Percentiles rank a stretch among this genome's conserved stretches.
phyloP scores from a whole-genome alignment of 2,888 invertebrate genomes.

The Agrotis ipsilon region DNA sequence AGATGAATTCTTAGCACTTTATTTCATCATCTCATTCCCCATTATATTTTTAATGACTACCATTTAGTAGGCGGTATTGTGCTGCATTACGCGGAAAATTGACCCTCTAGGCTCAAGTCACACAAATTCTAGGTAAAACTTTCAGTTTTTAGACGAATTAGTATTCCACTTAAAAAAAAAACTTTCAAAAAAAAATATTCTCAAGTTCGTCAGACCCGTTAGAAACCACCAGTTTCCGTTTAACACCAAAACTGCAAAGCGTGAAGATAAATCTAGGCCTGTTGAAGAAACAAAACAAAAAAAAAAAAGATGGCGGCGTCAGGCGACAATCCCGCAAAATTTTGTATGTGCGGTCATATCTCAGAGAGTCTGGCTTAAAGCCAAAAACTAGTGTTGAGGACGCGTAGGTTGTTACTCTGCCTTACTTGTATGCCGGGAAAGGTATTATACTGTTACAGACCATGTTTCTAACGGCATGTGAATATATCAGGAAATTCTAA shows the following conservation, averaged over 20 bases:
- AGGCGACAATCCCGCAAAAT: constrained; percentile 60
- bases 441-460: constrained; percentile 34
- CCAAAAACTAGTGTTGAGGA: constrained; percentile 57
- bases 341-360: constrained; percentile 66
- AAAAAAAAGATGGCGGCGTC: constrained; percentile 24
- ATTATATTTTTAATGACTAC: too few species aligned
- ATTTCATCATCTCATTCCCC: too few species aligned
- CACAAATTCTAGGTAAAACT: too few species aligned
- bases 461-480: constrained; percentile 40
- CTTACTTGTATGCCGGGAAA: constrained; percentile 21
- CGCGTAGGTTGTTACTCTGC: constrained; percentile 20
- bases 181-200: constrained; percentile 27
- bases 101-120: too few species aligned
- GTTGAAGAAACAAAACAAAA: constrained; percentile 40
- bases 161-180: too few species aligned
- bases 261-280: constrained; percentile 65
- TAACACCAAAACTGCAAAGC: constrained; percentile 51
- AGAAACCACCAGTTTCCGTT: constrained; percentile 31
- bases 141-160: too few species aligned
- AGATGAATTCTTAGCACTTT: too few species aligned
- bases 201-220: constrained; percentile 8
- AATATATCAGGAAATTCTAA: constrained; percentile 28
- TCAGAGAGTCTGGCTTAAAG: constrained; percentile 65
- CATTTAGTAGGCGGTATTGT: too few species aligned
- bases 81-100: too few species aligned